These are phyloP conservation scores for Rhopalosiphum maidis DNA, from an alignment of 1,140 invertebrate species.

Conservation along the genomic window DNA sequence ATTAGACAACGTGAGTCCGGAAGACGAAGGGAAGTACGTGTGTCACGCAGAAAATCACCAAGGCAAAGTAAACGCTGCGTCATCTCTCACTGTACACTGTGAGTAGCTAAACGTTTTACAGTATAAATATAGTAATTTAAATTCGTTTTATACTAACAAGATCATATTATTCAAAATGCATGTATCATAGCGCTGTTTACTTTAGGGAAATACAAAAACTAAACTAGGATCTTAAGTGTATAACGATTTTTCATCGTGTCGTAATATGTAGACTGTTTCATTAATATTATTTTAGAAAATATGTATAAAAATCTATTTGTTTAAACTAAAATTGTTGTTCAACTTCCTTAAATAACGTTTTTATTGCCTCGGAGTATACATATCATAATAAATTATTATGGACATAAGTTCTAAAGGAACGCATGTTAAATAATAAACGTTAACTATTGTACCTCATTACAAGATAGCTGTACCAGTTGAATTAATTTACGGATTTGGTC, in stretches of 20 bases:
- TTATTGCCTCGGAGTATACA: no score
- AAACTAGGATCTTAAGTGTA: not conserved
- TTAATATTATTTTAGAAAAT: no score
- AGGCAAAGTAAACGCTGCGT: slow-evolving; percentile 81
- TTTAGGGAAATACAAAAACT: not conserved
- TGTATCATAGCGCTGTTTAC: not conserved
- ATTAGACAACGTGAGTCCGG: slow-evolving; percentile 74
- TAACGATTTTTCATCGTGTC: not conserved
- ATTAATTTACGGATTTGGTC: no score
- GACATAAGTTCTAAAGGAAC: no score
- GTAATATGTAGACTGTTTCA: no score
- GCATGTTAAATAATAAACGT: no score
- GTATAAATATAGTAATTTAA: not conserved
- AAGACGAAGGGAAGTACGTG: slow-evolving; percentile 89
- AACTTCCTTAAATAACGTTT: no score
- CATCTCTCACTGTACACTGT: slow-evolving; percentile 82
- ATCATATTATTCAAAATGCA: not conserved
- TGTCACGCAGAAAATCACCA: slow-evolving; percentile 89
- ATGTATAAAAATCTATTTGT: no score
- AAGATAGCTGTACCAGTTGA: no score
- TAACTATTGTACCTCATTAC: no score
- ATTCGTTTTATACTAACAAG: not conserved
- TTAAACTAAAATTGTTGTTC: no score
- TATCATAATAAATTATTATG: no score
- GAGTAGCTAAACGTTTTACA: slow-evolving; percentile 62